Evolutionary conservation across 1,140 invertebrate species (phyloP).

Genomic region (Psilanteris sp.): DNA sequence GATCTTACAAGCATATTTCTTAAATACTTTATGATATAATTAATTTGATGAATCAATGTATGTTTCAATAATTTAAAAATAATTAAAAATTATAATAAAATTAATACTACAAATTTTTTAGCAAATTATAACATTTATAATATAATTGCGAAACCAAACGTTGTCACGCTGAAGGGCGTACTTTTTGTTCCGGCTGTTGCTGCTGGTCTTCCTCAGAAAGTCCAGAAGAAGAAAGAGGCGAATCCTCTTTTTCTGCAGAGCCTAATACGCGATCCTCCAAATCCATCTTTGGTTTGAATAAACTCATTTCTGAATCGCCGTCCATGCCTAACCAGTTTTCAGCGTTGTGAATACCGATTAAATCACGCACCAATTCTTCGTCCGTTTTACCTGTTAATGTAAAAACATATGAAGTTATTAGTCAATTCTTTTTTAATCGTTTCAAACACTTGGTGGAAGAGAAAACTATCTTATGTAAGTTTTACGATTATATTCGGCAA

Average conservation of each 20-base stretch:
- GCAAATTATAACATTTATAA: too few species aligned
- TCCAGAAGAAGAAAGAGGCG: slow-evolving; percentile 73
- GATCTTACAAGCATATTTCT: too few species aligned
- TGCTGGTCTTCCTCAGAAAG: slow-evolving; percentile 72
- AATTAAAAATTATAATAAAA: too few species aligned
- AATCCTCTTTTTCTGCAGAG: slow-evolving; percentile 74
- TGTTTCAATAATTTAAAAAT: too few species aligned
- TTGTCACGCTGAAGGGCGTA: slow-evolving; percentile 2
- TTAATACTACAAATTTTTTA: too few species aligned
- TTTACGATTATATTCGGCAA: too few species aligned
- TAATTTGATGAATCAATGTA: too few species aligned
- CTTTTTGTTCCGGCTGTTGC: slow-evolving; percentile 58
- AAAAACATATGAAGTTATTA: too few species aligned
- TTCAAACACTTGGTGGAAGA: too few species aligned
- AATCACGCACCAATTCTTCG: slow-evolving; percentile 92
- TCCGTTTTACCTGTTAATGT: slow-evolving; percentile 84
- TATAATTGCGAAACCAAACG: slow-evolving; percentile 18
- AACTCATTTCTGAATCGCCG: slow-evolving; percentile 89
- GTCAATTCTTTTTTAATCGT: too few species aligned
- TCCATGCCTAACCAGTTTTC: slow-evolving; percentile 96
- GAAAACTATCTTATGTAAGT: too few species aligned
- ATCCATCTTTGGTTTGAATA: slow-evolving; percentile 87
- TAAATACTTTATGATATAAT: too few species aligned
- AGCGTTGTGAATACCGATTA: slow-evolving; percentile 94
- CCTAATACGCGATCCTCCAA: slow-evolving; percentile 81